Base-by-base conservation (phyloP, 2,797 vertebrate genomes). In the Nannoperca australis region DNA sequence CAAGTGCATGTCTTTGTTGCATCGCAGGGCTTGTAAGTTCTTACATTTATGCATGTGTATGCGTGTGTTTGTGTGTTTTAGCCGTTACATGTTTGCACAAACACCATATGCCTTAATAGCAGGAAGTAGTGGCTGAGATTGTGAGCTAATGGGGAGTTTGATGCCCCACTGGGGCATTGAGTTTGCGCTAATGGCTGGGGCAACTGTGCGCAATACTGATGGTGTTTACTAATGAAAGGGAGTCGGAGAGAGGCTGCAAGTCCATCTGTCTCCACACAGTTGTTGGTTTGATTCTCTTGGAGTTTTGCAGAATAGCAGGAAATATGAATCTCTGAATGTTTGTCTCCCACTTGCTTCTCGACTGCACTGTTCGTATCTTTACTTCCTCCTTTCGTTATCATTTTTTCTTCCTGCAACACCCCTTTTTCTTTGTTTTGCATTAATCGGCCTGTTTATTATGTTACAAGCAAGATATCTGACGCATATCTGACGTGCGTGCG, bases 101-200 rank as follows among this genome's bases (percentile, higher is more conserved):
- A 74, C 78, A 83, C 53, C 81, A 83, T 83, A 81, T 83, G 91
- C 68, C 70, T 32, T 50, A 74, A 55, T 83, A 51, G 76, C 81
- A 70, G 79, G 81, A 87, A 59, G 56, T 51, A 10, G 75, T n/a
- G 47, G 56, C 38, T 30, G 53, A 70, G 77, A 50, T 70, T 63
- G 82, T 4, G 70, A 85, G 83, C 84, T 86, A 90, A 93, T 89
- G 80, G 79, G 69, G 51, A 79, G 77, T 81, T 82, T 79, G 85
- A 88, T 81, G 84, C 79, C 89, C 76, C 76, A 38, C 54, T 20
- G 85, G 76, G 79, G 73, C 74, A 54, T 27, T 51, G 70, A 66
- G 85, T 85, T 82, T 85, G 69, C 64, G 61, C 76, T 88, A 85
- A 88, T 88, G 83, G 72, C 59, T 13, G 54, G 75, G 82, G 81